Percentiles rank a stretch among this genome's conserved stretches.
phyloP scores from a whole-genome alignment of 2,113 vertebrate genomes.

The Hucho hucho region DNA sequence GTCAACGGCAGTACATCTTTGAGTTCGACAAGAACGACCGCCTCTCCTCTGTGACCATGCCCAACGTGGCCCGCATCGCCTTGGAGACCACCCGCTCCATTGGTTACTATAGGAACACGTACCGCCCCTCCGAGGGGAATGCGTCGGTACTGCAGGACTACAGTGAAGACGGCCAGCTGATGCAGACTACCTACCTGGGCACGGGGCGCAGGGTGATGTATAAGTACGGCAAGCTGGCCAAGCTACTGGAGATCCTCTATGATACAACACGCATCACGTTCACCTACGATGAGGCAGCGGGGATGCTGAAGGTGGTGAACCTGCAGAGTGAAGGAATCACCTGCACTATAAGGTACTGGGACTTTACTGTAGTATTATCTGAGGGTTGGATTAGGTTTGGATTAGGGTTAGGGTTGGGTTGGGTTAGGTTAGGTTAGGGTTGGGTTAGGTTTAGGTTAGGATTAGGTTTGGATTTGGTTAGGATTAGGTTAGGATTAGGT shows the following conservation, averaged over 20 bases:
- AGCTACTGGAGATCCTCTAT: conserved; percentile 91
- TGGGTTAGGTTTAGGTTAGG: too few relatives aligned
- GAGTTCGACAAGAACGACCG: conserved; percentile 96
- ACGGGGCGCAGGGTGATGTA: conserved; percentile 92
- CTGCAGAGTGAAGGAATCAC: conserved; percentile 94
- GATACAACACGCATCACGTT: conserved; percentile 94
- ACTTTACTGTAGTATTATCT: neutral
- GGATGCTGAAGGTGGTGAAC: conserved; percentile 94
- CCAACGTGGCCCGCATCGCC: conserved; percentile 92
- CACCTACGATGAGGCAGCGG: conserved; percentile 89
- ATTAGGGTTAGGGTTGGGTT: too few relatives aligned
- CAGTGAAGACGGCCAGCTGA: conserved; percentile 87
- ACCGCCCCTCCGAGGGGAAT: conserved; percentile 91
- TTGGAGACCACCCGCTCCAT: conserved; percentile 93
- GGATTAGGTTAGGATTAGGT: too few relatives aligned
- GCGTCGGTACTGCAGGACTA: conserved; percentile 94
- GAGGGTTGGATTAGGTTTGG: too few relatives aligned
- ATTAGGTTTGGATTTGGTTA: too few relatives aligned
- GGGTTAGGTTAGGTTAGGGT: too few relatives aligned
- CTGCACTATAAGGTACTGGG: conserved; percentile 94
- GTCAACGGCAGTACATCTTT: conserved; percentile 97
- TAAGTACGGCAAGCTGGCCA: conserved; percentile 92
- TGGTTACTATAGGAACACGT: conserved; percentile 96
- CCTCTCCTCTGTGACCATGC: conserved; percentile 95
- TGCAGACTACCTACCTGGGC: conserved; percentile 89